A percentile compares a stretch with the other conserved stretches of the same genome.
Evolutionary conservation across 2,888 invertebrate genomes (phyloP).

Genomic region (Acrobasis consociella): DNA sequence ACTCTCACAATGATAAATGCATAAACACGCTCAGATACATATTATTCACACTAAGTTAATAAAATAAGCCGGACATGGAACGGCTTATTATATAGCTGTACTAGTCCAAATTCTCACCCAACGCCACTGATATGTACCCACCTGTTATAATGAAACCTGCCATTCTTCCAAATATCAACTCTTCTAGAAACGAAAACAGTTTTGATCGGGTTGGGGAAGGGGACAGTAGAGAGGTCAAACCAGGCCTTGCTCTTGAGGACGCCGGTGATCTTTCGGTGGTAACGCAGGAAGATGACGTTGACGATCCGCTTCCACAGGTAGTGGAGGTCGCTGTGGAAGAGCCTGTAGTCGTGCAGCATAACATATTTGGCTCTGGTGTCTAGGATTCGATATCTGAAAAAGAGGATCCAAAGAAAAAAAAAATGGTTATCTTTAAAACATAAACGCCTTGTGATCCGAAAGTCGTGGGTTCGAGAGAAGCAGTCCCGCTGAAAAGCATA

Average conservation of each 20-base stretch:
- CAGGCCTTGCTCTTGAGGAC: slow-evolving; percentile 71
- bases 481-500: no score
- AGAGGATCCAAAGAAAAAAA: neutral
- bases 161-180: slow-evolving; percentile 86
- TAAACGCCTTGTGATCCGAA: no score
- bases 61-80: no score
- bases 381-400: slow-evolving; percentile 84
- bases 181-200: slow-evolving; percentile 83
- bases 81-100: no score
- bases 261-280: slow-evolving; percentile 65
- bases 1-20: no score
- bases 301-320: slow-evolving; percentile 91
- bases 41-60: no score
- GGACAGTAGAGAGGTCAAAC: slow-evolving; percentile 88
- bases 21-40: no score
- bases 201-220: slow-evolving; percentile 85
- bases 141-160: slow-evolving; percentile 79
- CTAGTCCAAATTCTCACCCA: no score
- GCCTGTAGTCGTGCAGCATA: slow-evolving; percentile 86
- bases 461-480: no score
- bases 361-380: slow-evolving; percentile 88
- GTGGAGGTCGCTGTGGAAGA: slow-evolving; percentile 85
- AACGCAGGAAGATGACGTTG: slow-evolving; percentile 87
- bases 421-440: no score
- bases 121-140: no score